Evolutionary conservation across 2,113 vertebrate genomes (phyloP).

Genomic region (Rana temporaria): DNA sequence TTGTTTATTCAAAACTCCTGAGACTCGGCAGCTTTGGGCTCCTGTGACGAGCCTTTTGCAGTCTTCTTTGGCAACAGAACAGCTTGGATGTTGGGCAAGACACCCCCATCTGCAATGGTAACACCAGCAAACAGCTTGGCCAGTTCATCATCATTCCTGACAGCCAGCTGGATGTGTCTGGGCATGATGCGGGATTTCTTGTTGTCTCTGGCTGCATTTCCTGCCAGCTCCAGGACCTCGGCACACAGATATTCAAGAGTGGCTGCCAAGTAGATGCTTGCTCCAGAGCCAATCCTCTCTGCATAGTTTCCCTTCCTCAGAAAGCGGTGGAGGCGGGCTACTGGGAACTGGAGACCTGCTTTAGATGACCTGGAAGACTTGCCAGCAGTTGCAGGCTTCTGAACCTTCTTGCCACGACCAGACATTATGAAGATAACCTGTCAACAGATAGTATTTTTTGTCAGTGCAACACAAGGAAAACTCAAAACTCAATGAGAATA

Average conservation of each 20-base stretch:
- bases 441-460: background rate
- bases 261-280: conserved; percentile 73
- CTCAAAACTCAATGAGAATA: too few species aligned
- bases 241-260: conserved; percentile 78
- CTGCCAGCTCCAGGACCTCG: conserved; percentile 79
- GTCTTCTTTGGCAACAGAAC: conserved; percentile 73
- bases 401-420: conserved; percentile 70
- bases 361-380: conserved; percentile 61
- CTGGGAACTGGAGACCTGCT: conserved; percentile 77
- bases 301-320: conserved; percentile 71
- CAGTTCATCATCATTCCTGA: conserved; percentile 79
- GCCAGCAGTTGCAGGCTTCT: fast-evolving
- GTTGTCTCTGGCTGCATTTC: conserved; percentile 72
- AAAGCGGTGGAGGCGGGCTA: conserved; percentile 70
- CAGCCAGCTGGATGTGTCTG: conserved; percentile 77
- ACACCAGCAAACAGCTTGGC: conserved; percentile 70
- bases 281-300: conserved; percentile 58
- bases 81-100: conserved; percentile 74
- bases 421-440: conserved; percentile 69
- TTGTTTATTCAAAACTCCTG: conserved; percentile 23
- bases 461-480: background rate
- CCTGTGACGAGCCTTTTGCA: background rate
- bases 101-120: conserved; percentile 73
- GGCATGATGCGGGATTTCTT: conserved; percentile 72
- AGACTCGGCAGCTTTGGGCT: conserved; percentile 26